These are phyloP conservation scores for Potorous gilbertii DNA, from an alignment of 2,797 vertebrate genomes.

Conservation along the genomic window DNA sequence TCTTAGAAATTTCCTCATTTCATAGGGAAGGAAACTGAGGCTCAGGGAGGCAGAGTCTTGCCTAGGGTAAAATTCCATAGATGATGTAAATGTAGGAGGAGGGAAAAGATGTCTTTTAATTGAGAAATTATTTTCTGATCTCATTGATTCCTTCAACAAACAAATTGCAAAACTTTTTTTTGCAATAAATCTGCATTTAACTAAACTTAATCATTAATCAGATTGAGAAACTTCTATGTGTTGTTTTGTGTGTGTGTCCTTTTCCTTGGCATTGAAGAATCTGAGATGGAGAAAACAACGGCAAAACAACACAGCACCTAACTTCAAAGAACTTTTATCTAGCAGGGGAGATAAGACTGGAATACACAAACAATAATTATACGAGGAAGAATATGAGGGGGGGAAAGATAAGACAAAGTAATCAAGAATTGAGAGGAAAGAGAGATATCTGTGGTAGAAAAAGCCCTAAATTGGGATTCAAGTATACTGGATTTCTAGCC, in stretches of 20 bases:
- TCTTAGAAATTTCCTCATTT: neutral
- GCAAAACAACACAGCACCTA: neutral
- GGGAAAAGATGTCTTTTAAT: neutral
- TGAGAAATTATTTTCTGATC: neutral
- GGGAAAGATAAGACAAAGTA: neutral
- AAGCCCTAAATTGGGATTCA: neutral
- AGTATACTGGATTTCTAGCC: neutral
- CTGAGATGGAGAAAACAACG: neutral
- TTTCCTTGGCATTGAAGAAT: neutral
- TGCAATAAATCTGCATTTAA: neutral
- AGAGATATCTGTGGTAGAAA: neutral
- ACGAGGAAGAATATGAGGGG: neutral
- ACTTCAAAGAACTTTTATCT: neutral
- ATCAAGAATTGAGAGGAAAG: neutral
- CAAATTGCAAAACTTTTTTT: neutral
- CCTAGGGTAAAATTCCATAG: neutral
- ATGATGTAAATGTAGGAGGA: neutral
- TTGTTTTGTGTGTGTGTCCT: neutral
- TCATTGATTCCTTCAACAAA: neutral
- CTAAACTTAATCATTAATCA: neutral
- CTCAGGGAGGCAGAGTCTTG: neutral
- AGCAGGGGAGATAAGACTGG: neutral
- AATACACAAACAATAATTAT: neutral
- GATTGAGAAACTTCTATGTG: neutral
- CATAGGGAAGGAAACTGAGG: neutral